These are phyloP conservation scores for Chanos chanos DNA, from an alignment of 2,797 vertebrate genomes.

Conservation along the genomic window DNA sequence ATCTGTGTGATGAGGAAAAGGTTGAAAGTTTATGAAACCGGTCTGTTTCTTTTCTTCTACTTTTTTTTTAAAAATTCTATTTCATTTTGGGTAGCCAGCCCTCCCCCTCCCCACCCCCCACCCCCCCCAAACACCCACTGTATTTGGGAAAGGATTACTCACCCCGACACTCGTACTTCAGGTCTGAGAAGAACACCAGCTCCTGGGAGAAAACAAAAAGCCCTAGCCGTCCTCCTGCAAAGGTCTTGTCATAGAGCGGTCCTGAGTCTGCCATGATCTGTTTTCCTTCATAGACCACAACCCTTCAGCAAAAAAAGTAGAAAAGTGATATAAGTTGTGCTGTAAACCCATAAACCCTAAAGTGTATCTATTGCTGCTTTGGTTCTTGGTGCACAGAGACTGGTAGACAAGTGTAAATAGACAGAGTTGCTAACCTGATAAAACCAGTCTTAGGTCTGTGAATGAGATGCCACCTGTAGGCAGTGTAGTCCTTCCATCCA, in stretches of 20 bases:
- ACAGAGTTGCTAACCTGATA: conserved; percentile 84
- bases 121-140: conserved; percentile 19
- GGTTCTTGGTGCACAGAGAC: no score
- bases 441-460: conserved; percentile 96
- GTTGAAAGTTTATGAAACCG: conserved; percentile 51
- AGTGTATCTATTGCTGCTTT: no score
- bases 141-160: conserved; percentile 58
- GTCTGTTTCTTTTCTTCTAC: background rate
- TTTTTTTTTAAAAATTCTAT: background rate
- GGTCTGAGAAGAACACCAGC: conserved; percentile 97
- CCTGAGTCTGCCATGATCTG: conserved; percentile 98
- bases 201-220: conserved; percentile 99
- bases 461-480: conserved; percentile 97
- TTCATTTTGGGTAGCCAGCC: background rate
- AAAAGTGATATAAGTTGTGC: background rate
- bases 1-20: conserved; percentile 69
- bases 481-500: conserved; percentile 98
- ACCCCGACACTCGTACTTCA: conserved; percentile 99
- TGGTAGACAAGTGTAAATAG: no score
- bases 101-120: background rate
- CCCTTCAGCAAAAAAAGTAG: conserved; percentile 70
- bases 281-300: conserved; percentile 96
- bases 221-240: conserved; percentile 90
- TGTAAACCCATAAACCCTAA: background rate
- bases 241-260: conserved; percentile 91